Conservation (phyloP, 37 sponge, comb jelly and placozoan genomes). For the Axinella damicornis region DNA sequence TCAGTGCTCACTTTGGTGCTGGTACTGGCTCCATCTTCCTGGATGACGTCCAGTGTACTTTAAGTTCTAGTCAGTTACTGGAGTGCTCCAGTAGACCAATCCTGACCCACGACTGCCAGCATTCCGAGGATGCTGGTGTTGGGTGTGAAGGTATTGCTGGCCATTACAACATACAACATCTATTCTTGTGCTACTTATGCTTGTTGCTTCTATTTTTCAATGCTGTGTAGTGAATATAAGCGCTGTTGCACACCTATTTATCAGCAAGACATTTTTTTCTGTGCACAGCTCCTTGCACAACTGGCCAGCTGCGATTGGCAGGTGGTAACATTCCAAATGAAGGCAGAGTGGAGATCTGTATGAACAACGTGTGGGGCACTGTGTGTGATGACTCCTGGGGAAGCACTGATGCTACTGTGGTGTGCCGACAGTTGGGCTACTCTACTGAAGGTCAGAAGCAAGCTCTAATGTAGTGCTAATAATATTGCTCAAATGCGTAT, state of each 20-base stretch:
- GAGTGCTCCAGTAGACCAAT: constrained; percentile 4
- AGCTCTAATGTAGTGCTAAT: not conserved
- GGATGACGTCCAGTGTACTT: constrained; percentile 17
- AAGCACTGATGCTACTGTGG: constrained; percentile 32
- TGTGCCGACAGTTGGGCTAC: constrained; percentile 28
- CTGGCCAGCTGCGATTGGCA: too few species aligned
- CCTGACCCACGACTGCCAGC: not conserved
- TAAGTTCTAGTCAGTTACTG: not conserved
- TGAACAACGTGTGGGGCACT: too few species aligned
- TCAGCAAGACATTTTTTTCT: too few species aligned
- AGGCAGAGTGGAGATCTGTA: not conserved
- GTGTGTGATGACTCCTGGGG: constrained; percentile 12
- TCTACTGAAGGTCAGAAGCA: not conserved
- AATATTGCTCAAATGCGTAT: not conserved
- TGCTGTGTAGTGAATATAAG: too few species aligned
- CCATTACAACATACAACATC: too few species aligned
- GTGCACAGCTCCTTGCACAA: too few species aligned
- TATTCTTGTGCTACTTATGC: too few species aligned
- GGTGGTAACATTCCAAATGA: too few species aligned
- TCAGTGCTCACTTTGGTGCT: constrained; percentile 6
- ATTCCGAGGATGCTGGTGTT: not conserved
- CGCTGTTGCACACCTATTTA: too few species aligned
- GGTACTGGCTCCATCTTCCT: constrained; percentile 8
- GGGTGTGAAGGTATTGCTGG: constrained; percentile 7
- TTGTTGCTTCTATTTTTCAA: too few species aligned